These are phyloP conservation scores for Drosophila obscura DNA, from an alignment of 1,140 invertebrate species.

Conservation along the genomic window DNA sequence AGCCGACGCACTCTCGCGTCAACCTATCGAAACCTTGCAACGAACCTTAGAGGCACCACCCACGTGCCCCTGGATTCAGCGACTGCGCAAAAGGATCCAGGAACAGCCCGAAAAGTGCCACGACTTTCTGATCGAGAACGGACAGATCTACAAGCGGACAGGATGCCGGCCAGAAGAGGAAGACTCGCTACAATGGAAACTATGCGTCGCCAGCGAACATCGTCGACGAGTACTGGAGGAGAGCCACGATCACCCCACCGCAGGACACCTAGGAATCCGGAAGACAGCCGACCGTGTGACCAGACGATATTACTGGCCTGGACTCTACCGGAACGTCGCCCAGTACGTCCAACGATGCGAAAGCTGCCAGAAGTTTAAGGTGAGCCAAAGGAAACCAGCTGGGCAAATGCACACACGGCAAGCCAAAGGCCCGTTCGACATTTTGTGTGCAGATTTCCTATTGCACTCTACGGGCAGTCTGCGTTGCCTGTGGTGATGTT, in stretches of 20 bases:
- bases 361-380: background rate
- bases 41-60: too few relatives aligned
- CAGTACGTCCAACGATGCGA: too few relatives aligned
- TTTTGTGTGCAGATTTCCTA: too few relatives aligned
- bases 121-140: background rate
- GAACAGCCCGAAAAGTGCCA: too few relatives aligned
- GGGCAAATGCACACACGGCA: background rate
- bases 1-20: too few relatives aligned
- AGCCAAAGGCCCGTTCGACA: background rate
- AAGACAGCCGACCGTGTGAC: background rate
- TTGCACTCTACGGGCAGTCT: too few relatives aligned
- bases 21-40: too few relatives aligned
- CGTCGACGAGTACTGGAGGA: background rate
- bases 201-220: background rate
- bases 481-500: too few relatives aligned
- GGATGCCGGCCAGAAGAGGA: background rate
- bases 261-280: background rate
- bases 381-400: background rate
- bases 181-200: background rate
- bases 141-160: background rate
- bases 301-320: background rate
- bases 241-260: background rate
- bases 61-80: too few relatives aligned
- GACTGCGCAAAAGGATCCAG: too few relatives aligned
- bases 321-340: background rate